A percentile compares a stretch with the other conserved stretches of the same genome.
Evolutionary conservation across 1,140 invertebrate species (phyloP).

Genomic region (Vanessa atalanta): DNA sequence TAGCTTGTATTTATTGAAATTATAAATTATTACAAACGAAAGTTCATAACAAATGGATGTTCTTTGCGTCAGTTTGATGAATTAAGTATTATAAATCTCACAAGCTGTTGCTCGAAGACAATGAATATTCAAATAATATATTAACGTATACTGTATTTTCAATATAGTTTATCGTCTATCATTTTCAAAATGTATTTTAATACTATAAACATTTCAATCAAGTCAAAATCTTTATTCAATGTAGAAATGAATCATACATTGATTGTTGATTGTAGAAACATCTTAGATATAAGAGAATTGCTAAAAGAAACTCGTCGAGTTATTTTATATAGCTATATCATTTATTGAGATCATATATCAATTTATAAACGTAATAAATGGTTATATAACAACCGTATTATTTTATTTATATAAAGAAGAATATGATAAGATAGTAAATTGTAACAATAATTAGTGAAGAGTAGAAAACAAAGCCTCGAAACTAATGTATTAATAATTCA

Average conservation of each 20-base stretch:
- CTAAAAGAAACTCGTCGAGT: no score
- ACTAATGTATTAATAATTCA: constrained; percentile 42
- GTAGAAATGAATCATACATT: no score
- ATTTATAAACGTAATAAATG: no score
- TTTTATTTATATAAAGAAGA: not conserved
- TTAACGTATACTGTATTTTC: not conserved
- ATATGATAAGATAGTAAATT: constrained; percentile 36
- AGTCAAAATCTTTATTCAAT: no score
- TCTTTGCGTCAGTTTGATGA: constrained; percentile 8
- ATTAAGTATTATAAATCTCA: constrained; percentile 2
- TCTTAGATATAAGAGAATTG: no score
- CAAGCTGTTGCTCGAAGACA: not conserved
- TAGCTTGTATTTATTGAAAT: constrained; percentile 33
- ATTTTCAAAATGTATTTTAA: not conserved
- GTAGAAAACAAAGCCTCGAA: constrained; percentile 37
- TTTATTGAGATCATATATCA: no score
- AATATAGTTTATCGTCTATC: not conserved
- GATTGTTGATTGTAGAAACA: no score
- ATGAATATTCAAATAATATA: not conserved
- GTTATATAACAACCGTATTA: not conserved
- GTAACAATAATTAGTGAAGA: constrained; percentile 42
- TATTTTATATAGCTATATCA: no score
- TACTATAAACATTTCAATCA: no score
- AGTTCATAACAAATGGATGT: constrained; percentile 30
- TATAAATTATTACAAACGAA: constrained; percentile 44